These are phyloP conservation scores for Microctenopoma steveboyesi DNA, from an alignment of 2,797 vertebrate species.

Conservation along the genomic window DNA sequence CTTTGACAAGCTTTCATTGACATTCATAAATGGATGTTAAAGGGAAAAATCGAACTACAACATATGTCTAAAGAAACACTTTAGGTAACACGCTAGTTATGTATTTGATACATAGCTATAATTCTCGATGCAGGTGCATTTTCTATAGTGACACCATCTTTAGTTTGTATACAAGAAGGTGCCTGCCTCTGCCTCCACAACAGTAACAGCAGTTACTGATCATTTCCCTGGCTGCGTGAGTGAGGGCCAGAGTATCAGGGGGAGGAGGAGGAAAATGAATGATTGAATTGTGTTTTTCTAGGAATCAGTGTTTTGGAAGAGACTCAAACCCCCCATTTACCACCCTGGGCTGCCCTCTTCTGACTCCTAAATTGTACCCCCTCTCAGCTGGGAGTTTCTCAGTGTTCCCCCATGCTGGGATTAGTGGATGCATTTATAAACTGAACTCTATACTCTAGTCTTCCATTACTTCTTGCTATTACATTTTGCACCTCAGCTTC, in stretches of 20 bases:
- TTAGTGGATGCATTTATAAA: constrained; percentile 52
- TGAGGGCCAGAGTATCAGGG: constrained; percentile 27
- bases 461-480: constrained; percentile 30
- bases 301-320: constrained; percentile 47
- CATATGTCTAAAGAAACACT: too few species aligned
- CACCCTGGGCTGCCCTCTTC: constrained; percentile 39
- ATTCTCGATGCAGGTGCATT: constrained; percentile 31
- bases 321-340: constrained; percentile 32
- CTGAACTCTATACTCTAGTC: constrained; percentile 44
- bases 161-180: constrained; percentile 17
- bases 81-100: too few species aligned
- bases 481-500: constrained; percentile 27
- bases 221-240: constrained; percentile 59
- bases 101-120: not conserved
- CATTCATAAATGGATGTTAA: constrained; percentile 54
- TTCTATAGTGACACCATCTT: constrained; percentile 32
- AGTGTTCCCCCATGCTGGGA: constrained; percentile 43
- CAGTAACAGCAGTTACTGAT: constrained; percentile 61
- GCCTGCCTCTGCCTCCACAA: constrained; percentile 38
- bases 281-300: constrained; percentile 63
- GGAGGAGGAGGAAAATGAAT: constrained; percentile 50
- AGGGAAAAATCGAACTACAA: constrained; percentile 23
- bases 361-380: constrained; percentile 32
- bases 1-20: constrained; percentile 68
- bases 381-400: constrained; percentile 27